Percentiles rank a stretch among this genome's conserved stretches.
These are phyloP conservation scores for Andrena fulva DNA, from an alignment of 2,888 invertebrate genomes.

Conservation along the genomic window DNA sequence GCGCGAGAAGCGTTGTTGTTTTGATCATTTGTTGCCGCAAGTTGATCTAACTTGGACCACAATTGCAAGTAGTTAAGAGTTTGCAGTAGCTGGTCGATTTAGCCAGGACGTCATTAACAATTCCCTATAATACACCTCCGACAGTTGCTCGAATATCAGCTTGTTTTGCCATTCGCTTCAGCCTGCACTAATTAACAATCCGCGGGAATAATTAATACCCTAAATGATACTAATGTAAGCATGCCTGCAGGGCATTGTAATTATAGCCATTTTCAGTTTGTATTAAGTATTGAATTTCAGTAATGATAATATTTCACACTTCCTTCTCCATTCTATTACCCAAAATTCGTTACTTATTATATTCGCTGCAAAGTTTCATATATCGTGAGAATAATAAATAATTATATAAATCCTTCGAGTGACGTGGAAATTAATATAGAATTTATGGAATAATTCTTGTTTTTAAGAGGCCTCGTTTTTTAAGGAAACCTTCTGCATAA, in stretches of 20 bases:
- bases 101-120: conserved; percentile 13
- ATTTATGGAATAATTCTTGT: too few species aligned
- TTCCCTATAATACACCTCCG: conserved; percentile 14
- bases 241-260: neutral
- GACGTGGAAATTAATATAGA: too few species aligned
- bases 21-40: conserved; percentile 16
- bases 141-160: neutral
- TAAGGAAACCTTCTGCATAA: too few species aligned
- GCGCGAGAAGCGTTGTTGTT: neutral
- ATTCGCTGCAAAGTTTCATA: too few species aligned
- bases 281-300: too few species aligned
- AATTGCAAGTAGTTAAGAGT: conserved; percentile 31
- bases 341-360: too few species aligned
- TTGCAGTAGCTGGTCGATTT: conserved; percentile 10
- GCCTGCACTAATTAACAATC: conserved; percentile 1
- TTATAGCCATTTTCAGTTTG: neutral
- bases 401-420: too few species aligned
- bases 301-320: too few species aligned
- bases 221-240: neutral
- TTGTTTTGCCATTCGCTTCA: conserved; percentile 20
- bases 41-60: conserved; percentile 17
- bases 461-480: too few species aligned
- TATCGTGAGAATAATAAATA: too few species aligned
- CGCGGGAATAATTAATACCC: neutral
- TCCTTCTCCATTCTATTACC: too few species aligned